These are phyloP conservation scores for Menidia beryllina DNA, from an alignment of 2,113 vertebrate genomes.

Conservation along the genomic window DNA sequence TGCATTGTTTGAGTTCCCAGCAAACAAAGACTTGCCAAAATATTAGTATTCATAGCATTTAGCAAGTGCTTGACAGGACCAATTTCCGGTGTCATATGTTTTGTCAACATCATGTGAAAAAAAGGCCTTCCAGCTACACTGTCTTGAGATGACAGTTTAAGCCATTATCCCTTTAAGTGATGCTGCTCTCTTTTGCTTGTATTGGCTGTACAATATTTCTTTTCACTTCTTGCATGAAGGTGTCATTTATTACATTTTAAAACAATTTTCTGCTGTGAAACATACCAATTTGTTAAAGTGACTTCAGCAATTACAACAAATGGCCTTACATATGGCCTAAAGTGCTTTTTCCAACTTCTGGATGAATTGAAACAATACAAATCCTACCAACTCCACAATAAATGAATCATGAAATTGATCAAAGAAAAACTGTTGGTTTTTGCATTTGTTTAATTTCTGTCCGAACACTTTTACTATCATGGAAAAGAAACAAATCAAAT, in stretches of 20 bases:
- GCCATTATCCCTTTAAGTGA: slow-evolving; percentile 35
- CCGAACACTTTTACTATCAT: too few species aligned
- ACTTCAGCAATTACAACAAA: slow-evolving; percentile 17
- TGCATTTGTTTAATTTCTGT: too few species aligned
- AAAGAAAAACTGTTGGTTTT: too few species aligned
- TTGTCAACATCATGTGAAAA: slow-evolving; percentile 48
- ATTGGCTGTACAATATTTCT: slow-evolving; percentile 22
- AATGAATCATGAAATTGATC: too few species aligned
- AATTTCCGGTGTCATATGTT: slow-evolving; percentile 50
- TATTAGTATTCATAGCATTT: slow-evolving; percentile 73
- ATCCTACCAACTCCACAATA: too few species aligned
- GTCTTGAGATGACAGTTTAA: slow-evolving; percentile 42
- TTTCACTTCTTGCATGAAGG: slow-evolving; percentile 4
- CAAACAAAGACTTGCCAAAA: slow-evolving; percentile 65
- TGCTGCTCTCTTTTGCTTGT: slow-evolving; percentile 20
- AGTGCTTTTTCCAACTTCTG: slow-evolving; percentile 3
- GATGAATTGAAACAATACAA: not conserved
- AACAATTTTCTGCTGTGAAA: slow-evolving; percentile 20
- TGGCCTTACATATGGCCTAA: slow-evolving; percentile 29
- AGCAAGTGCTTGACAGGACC: slow-evolving; percentile 55
- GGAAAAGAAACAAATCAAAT: too few species aligned
- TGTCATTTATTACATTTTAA: slow-evolving; percentile 45
- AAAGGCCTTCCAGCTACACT: slow-evolving; percentile 26
- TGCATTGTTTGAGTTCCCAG: slow-evolving; percentile 61
- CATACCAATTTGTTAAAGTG: slow-evolving; percentile 28